These are phyloP conservation scores for Gasterosteus aculeatus DNA, from an alignment of 2,113 vertebrate genomes.

Conservation along the genomic window DNA sequence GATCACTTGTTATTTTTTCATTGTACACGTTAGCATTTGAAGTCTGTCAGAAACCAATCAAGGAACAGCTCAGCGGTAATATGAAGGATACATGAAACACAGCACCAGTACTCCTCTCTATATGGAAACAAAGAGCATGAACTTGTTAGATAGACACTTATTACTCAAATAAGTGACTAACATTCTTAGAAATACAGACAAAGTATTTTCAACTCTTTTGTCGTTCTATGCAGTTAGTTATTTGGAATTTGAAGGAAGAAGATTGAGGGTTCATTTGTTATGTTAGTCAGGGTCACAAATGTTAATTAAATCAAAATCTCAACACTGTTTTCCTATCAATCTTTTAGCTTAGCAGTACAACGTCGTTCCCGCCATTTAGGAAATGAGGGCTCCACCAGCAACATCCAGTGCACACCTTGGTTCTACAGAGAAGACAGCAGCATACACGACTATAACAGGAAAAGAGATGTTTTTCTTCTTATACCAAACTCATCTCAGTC, in stretches of 20 bases:
- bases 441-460: not conserved
- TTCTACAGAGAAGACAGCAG: not conserved
- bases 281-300: constrained; percentile 4
- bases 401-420: not conserved
- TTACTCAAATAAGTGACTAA: constrained; percentile 22
- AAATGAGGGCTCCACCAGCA: not conserved
- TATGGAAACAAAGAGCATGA: constrained; percentile 4
- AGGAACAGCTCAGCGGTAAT: not conserved
- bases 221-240: not conserved
- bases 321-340: not conserved
- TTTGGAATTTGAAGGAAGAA: constrained; percentile 2
- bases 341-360: constrained; percentile 6
- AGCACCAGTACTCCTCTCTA: not conserved
- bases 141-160: constrained; percentile 23
- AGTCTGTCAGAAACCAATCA: not conserved
- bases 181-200: constrained; percentile 15
- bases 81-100: not conserved
- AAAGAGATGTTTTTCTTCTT: not conserved
- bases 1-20: not conserved
- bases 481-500: not conserved
- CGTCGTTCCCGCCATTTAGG: not conserved
- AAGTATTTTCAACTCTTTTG: constrained; percentile 12
- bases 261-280: not conserved
- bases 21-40: not conserved
- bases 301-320: not conserved